Evolutionary conservation across 2,113 vertebrate genomes (phyloP), one percentile per base, ranked within the genome.

Genomic region (Dicerorhinus sumatrensis): DNA sequence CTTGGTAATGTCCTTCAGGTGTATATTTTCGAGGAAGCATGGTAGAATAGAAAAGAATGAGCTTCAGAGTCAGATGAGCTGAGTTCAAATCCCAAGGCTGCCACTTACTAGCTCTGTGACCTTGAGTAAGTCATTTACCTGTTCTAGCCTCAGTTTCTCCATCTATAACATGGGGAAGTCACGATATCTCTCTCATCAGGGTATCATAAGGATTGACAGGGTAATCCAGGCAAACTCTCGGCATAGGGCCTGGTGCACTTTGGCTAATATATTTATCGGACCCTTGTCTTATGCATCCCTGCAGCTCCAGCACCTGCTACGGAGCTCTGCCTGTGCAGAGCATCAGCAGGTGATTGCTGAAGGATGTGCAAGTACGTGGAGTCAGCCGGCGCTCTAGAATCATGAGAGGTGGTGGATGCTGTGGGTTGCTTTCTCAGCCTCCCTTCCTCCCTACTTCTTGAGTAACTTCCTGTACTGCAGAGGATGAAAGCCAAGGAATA

Each of bases 41-140:
- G 21, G 6, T 27, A 63, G 51, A 76, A n/a, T 0, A 80, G 13
- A 88, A 56, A 89, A 39, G 13, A 90, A 79, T 8, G 5, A 72
- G 36, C 27, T 69, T 70, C 27, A 23, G 82, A 27, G 12, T 60
- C 48, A 17, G 6, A 10, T 42, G 65, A 63, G 21, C 87, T 42
- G 5, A 76, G 72, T 94, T 96, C 82, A 82, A 89, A 95, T 46
- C 18, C 31, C 6, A 39, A 21, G 17, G 89, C 31, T 56, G 63
- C 29, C 72, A 51, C 39, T n/a, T n/a, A 42, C 9, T 13, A 70
- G 51, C 23, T 62, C 76, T 29, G 39, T 69, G 56, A 54, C 25
- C 39, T 80, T 62, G 56, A 12, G 4, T 69, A 67, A 90, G 46
- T 46, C 29, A 70, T n/a, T 11, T 21, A 29, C 42, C 77, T 65